Conservation (phyloP, 2,797 vertebrate genomes). For the Graptemys geographica region DNA sequence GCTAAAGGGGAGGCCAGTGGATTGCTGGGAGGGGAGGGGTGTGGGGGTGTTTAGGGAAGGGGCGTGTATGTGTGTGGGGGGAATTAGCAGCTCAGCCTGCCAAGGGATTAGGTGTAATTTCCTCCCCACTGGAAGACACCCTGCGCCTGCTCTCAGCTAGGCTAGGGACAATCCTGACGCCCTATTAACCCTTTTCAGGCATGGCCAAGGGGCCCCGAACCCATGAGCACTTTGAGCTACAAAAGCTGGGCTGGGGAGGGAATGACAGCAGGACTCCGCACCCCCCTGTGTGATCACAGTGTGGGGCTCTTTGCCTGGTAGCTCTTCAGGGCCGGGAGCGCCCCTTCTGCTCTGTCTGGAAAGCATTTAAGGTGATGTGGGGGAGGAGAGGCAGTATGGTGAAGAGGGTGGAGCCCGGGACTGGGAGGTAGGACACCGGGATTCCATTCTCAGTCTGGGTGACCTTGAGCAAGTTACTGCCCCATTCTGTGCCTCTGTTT, state of each 20-base stretch:
- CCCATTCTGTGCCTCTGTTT: not conserved
- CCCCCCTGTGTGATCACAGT: not conserved
- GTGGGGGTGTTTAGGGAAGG: not conserved
- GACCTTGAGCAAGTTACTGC: not conserved
- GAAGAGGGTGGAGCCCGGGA: not conserved
- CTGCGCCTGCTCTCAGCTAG: not conserved
- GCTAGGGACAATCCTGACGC: too few species aligned
- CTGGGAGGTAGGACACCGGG: not conserved
- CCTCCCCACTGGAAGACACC: too few species aligned
- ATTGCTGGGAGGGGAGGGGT: not conserved
- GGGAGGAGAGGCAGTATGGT: not conserved
- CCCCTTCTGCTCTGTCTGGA: too few species aligned
- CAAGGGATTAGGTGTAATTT: not conserved
- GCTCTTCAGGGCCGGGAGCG: not conserved
- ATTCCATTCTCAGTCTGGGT: not conserved
- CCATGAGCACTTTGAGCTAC: too few species aligned
- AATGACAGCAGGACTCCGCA: not conserved
- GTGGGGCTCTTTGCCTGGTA: not conserved
- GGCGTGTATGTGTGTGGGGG: not conserved
- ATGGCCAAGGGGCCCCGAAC: not conserved
- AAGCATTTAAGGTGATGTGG: too few species aligned
- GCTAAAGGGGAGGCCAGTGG: not conserved
- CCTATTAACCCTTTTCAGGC: not conserved
- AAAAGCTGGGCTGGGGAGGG: not conserved
- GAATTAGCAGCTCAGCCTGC: not conserved